Evolutionary conservation across 2,797 vertebrate species (phyloP), one percentile per base, ranked within the genome.

Genomic region (Rhabdophis nuchalis): DNA sequence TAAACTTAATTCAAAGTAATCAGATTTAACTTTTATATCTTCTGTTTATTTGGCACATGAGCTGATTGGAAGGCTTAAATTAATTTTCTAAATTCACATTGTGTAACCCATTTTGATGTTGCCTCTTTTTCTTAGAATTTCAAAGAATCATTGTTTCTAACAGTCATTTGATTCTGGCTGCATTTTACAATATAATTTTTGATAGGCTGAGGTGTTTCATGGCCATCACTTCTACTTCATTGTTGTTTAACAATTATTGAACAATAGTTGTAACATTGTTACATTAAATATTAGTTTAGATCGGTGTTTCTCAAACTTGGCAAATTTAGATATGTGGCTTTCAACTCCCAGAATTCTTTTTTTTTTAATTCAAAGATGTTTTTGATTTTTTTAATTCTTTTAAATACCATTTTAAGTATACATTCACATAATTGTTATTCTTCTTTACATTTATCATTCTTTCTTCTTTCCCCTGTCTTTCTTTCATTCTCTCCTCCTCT

Each of bases 141-240:
- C 95, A 89, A 96, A 94, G 32, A 87, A 93, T 82, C 94, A 86
- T 91, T 95, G 54, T 94, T 93, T 27, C 87, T 91, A 61, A 91
- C 32, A 90, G 93, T 92, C 88, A 91, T 92, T 95, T 95, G 93
- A 92, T 91, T 92, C 56, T 96, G 50, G 61, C 56, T 93, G 14
- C 60, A 90, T 14, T 94, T 86, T 88, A 2, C 86, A 90, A 89
- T 52, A 11, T 5, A 18, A 82, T 41, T 9, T 12, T 6, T 88
- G 25, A 92, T 29, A 20, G 88, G 0, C 6, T 72, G 87, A 91
- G 90, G 16, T 87, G 18, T 58, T n/a, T n/a, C 14, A 4, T 60
- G 10, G 64, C 82, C 29, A 52, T 86, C 23, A n/a, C 7, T 7
- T 23, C 72, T 50, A 23, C 11, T n/a, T 18, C 58, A 93, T 61